A percentile compares a stretch with the other conserved stretches of the same genome.
phyloP scores from a whole-genome alignment of 1,140 invertebrate genomes.

The Temnothorax nylanderi region DNA sequence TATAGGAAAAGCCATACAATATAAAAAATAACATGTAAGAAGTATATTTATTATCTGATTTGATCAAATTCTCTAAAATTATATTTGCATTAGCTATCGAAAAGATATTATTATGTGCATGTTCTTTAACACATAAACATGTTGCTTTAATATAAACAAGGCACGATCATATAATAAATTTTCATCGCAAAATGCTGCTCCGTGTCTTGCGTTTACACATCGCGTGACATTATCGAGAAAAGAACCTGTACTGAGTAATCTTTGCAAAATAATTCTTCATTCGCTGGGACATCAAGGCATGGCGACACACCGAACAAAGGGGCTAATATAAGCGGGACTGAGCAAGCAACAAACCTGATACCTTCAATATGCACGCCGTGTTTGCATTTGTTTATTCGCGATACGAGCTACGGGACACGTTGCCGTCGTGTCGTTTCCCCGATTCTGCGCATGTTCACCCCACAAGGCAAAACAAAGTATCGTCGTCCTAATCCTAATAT shows the following conservation, averaged over 20 bases:
- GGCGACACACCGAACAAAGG: conserved; percentile 49
- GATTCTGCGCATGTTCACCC: conserved; percentile 35
- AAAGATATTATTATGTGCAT: background rate
- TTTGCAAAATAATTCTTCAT: conserved; percentile 12
- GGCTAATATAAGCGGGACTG: conserved; percentile 65
- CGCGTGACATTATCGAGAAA: background rate
- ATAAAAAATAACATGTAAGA: conserved; percentile 1
- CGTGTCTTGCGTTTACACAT: background rate
- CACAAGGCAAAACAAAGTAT: background rate
- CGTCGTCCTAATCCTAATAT: background rate
- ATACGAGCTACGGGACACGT: conserved; percentile 33
- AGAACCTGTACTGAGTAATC: conserved; percentile 10
- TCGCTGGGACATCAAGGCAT: background rate
- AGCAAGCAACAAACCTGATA: conserved; percentile 61
- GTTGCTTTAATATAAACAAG: background rate
- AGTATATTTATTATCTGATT: background rate
- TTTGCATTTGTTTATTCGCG: conserved; percentile 70
- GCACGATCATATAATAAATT: background rate
- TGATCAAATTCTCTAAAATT: background rate
- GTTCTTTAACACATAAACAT: too few species aligned
- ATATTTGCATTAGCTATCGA: background rate
- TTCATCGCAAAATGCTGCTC: background rate
- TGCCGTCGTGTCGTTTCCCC: conserved; percentile 42
- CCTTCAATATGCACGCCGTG: conserved; percentile 65
- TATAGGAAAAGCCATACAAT: background rate